Percentiles rank a stretch among this genome's conserved stretches.
Evolutionary conservation across 2,113 vertebrate genomes (phyloP).

Genomic region (pig (Sus scrofa)): DNA sequence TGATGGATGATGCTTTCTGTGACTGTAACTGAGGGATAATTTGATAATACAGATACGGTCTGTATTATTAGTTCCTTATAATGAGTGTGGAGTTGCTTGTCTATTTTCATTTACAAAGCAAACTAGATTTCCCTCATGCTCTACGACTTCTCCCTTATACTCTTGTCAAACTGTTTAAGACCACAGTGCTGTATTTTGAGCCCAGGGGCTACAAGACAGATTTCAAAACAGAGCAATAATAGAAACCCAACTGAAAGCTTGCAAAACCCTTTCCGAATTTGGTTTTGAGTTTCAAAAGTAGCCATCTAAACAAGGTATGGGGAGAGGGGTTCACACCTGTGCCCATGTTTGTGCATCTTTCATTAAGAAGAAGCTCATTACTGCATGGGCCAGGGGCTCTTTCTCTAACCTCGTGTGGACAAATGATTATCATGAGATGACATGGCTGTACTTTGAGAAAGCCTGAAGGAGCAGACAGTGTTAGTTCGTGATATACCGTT

Average conservation of each 20-base stretch:
- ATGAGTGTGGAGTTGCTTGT: not conserved
- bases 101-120: slow-evolving; percentile 43
- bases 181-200: slow-evolving; percentile 21
- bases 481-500: not conserved
- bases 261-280: not conserved
- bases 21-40: too few relatives aligned
- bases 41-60: not conserved
- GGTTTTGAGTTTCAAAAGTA: not conserved
- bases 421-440: not conserved
- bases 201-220: not conserved
- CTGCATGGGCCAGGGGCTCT: not conserved
- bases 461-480: not conserved
- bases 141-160: not conserved
- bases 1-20: not conserved
- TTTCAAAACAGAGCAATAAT: slow-evolving; percentile 44
- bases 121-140: not conserved
- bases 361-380: not conserved
- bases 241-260: not conserved
- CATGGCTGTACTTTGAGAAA: not conserved
- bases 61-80: not conserved
- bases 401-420: not conserved
- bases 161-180: slow-evolving; percentile 33
- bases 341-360: not conserved
- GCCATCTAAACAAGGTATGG: not conserved
- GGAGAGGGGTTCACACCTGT: not conserved